These are phyloP conservation scores for Hydrolagus colliei DNA, from an alignment of 2,797 vertebrate species.

Conservation along the genomic window DNA sequence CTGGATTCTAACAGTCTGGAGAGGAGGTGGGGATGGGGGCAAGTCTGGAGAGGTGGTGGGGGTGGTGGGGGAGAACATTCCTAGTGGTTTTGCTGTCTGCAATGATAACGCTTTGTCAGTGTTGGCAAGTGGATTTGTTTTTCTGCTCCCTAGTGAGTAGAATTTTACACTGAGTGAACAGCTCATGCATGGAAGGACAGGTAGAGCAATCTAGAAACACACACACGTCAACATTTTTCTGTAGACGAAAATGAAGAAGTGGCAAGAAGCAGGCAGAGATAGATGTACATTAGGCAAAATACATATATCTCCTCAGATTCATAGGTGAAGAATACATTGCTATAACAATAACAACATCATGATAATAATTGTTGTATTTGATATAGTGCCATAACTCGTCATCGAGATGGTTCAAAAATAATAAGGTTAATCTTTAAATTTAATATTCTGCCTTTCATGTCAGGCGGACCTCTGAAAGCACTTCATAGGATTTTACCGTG, in stretches of 20 bases:
- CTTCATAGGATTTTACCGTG: no score
- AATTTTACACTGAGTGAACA: slow-evolving; percentile 5
- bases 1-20: not conserved
- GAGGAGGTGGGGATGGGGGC: not conserved
- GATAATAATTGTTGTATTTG: no score
- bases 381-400: no score
- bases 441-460: no score
- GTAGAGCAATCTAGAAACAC: not conserved
- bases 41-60: not conserved
- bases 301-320: no score
- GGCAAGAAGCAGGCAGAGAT: not conserved
- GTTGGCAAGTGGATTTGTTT: slow-evolving; percentile 19
- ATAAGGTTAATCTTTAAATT: no score
- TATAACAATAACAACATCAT: no score
- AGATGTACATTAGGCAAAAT: not conserved
- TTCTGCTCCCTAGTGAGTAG: not conserved
- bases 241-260: not conserved
- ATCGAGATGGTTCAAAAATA: no score
- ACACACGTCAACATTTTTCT: not conserved
- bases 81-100: no score
- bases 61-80: not conserved
- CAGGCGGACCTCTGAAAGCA: no score
- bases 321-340: no score
- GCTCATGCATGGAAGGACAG: not conserved
- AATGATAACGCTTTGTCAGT: no score